A percentile compares a stretch with the other conserved stretches of the same genome.
Evolutionary conservation across 2,113 vertebrate species (phyloP).

Genomic region (Pipra filicauda): DNA sequence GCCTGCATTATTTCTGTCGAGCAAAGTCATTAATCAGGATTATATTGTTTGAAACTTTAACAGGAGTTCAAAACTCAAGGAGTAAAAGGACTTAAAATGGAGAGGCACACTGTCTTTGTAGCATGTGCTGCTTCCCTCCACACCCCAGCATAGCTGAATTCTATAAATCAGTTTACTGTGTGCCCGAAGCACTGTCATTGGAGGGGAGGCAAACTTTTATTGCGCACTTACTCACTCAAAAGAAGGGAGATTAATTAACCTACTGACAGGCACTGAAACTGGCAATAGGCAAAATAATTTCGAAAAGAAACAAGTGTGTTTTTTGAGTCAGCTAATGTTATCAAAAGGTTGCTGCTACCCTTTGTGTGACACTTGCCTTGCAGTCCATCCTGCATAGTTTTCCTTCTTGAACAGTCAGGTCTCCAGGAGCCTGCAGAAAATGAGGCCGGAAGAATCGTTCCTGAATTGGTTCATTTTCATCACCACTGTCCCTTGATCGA

Average conservation of each 20-base stretch:
- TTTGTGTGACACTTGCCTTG: constrained; percentile 79
- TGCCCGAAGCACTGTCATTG: not conserved
- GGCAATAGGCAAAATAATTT: not conserved
- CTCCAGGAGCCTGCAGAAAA: constrained; percentile 97
- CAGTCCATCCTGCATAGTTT: constrained; percentile 98
- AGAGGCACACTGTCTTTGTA: not conserved
- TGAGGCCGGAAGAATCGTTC: constrained; percentile 98
- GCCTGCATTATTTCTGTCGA: not conserved
- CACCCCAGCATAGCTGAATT: not conserved
- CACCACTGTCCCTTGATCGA: constrained; percentile 93
- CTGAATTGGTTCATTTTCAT: constrained; percentile 96
- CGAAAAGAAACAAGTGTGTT: not conserved
- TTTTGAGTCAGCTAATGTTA: not conserved
- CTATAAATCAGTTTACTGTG: not conserved
- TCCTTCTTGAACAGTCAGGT: constrained; percentile 94
- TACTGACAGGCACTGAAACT: not conserved
- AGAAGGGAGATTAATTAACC: not conserved
- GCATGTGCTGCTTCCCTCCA: not conserved
- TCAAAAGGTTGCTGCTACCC: not conserved
- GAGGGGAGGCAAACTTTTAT: not conserved
- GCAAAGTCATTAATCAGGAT: not conserved
- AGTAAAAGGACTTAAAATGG: not conserved
- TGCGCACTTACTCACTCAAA: not conserved
- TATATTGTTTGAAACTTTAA: not conserved
- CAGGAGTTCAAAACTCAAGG: not conserved